phyloP scores from a whole-genome alignment of 2,797 vertebrate genomes.

The Brachyrhaphis roseni region DNA sequence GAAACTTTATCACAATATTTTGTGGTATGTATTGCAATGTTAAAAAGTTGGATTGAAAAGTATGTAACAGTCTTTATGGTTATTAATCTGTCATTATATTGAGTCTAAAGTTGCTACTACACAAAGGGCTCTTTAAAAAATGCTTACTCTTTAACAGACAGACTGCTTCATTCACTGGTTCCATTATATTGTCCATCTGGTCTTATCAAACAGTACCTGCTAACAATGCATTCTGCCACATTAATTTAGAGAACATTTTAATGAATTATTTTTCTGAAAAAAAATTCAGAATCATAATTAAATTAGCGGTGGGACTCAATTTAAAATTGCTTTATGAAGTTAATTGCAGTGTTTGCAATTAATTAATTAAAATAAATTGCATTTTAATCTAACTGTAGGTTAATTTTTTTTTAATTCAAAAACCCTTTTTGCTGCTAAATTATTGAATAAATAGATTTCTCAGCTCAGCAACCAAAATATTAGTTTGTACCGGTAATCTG shows the following conservation, averaged over 20 bases:
- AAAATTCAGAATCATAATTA: not conserved
- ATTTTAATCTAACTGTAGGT: not conserved
- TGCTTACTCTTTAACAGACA: not conserved
- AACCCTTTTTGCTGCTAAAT: not conserved
- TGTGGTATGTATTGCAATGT: not conserved
- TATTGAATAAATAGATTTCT: not conserved
- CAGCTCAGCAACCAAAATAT: not conserved
- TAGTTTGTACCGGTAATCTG: not conserved
- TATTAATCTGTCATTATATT: not conserved
- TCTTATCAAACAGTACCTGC: not conserved
- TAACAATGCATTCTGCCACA: not conserved
- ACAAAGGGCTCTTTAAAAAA: too few relatives aligned
- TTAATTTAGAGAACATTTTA: not conserved
- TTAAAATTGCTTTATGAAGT: not conserved
- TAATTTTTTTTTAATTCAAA: not conserved
- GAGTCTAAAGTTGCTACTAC: too few relatives aligned
- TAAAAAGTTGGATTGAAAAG: not conserved
- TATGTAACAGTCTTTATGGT: not conserved
- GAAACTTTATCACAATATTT: not conserved
- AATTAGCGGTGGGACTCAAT: not conserved
- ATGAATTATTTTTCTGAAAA: not conserved
- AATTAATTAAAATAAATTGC: not conserved
- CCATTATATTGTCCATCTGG: not conserved
- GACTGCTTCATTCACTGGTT: not conserved
- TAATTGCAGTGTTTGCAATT: not conserved